phyloP scores from a whole-genome alignment of 2,888 invertebrate genomes.

The Xylota sylvarum region DNA sequence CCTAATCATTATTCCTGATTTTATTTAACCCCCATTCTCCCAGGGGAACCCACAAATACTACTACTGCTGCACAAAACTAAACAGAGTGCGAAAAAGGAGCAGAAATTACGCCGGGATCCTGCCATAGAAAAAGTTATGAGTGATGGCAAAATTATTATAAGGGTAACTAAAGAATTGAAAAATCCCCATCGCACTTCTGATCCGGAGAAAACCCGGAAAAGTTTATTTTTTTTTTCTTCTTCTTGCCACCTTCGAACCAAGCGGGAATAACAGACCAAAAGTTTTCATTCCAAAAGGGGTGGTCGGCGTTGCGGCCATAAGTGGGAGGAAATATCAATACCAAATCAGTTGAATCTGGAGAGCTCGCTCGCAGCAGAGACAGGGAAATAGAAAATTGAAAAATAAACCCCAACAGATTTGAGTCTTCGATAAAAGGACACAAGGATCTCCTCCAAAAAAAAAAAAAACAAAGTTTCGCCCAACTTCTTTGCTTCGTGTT shows the following conservation, averaged over 20 bases:
- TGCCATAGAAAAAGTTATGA: slow-evolving; percentile 67
- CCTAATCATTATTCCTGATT: slow-evolving; percentile 76
- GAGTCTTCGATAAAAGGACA: slow-evolving; percentile 70
- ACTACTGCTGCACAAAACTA: slow-evolving; percentile 36
- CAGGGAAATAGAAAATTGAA: slow-evolving; percentile 69
- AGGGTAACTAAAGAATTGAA: slow-evolving; percentile 74
- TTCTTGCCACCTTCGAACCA: background rate
- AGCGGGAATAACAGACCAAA: slow-evolving; percentile 25
- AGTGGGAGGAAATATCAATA: slow-evolving; percentile 57
- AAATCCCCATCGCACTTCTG: slow-evolving; percentile 71
- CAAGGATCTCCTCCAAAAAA: slow-evolving; percentile 57
- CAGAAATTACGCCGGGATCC: slow-evolving; percentile 29
- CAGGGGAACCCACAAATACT: slow-evolving; percentile 24
- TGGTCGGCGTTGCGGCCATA: background rate
- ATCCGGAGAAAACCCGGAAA: slow-evolving; percentile 57
- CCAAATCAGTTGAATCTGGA: slow-evolving; percentile 53
- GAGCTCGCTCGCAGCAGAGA: background rate
- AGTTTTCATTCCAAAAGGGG: slow-evolving; percentile 25
- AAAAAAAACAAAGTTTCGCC: slow-evolving; percentile 51
- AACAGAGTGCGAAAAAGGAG: slow-evolving; percentile 48
- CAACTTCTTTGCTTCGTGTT: slow-evolving; percentile 32
- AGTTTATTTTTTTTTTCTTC: slow-evolving; percentile 4
- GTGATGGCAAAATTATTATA: slow-evolving; percentile 76
- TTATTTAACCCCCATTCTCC: slow-evolving; percentile 65
- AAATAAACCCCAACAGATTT: slow-evolving; percentile 76